phyloP scores from a whole-genome alignment of 2,797 vertebrate species.

The Hippoglossus hippoglossus region DNA sequence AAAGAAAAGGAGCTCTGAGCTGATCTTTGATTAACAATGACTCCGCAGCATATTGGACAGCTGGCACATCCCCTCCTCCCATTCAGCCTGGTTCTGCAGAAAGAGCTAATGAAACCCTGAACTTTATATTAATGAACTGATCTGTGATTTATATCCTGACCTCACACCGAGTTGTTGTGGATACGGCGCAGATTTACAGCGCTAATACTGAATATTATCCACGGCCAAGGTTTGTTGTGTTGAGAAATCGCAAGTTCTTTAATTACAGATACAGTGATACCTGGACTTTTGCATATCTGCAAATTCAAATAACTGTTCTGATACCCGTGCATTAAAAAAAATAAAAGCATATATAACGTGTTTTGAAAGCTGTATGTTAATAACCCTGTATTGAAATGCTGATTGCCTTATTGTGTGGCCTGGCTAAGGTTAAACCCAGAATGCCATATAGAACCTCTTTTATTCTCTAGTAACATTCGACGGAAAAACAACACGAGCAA shows the following conservation, averaged over 20 bases:
- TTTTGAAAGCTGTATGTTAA: no score
- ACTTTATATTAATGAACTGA: slow-evolving; percentile 11
- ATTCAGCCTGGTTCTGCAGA: slow-evolving; percentile 1
- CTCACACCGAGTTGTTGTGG: slow-evolving; percentile 13
- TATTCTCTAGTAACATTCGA: no score
- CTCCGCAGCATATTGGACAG: slow-evolving; percentile 17
- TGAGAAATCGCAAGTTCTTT: neutral
- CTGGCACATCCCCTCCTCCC: slow-evolving; percentile 19
- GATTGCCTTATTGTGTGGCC: no score
- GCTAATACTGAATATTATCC: slow-evolving; percentile 9
- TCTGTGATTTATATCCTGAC: slow-evolving; percentile 41
- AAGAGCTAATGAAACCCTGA: slow-evolving; percentile 31
- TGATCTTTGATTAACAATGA: slow-evolving; percentile 52
- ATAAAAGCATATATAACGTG: no score
- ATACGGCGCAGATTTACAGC: slow-evolving; percentile 38
- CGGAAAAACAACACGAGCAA: no score
- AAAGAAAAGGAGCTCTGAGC: slow-evolving; percentile 36
- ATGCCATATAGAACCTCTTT: no score
- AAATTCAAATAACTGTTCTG: no score
- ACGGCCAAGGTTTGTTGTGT: neutral
- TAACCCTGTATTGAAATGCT: no score
- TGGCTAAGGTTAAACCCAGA: no score
- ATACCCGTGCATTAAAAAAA: no score
- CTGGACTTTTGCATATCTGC: no score
- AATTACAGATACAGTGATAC: neutral